phyloP scores from a whole-genome alignment of 2,888 invertebrate genomes.

The Koerneria pararmatus region DNA sequence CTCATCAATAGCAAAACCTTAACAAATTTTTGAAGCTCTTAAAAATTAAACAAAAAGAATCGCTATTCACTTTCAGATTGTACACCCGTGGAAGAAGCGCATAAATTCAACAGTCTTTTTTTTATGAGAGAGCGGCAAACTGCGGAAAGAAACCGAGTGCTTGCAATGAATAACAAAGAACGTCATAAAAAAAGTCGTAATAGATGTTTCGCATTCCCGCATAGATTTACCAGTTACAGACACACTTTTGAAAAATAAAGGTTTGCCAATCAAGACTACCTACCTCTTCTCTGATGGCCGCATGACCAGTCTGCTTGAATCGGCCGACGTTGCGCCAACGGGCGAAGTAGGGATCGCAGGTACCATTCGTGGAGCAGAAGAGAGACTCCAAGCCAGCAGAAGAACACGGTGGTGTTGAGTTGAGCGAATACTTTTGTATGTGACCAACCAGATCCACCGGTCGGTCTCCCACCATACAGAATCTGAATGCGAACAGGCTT shows the following conservation, averaged over 20 bases:
- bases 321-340: conserved; percentile 30
- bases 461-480: conserved; percentile 89
- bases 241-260: conserved; percentile 17
- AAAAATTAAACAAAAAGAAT: neutral
- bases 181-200: too few species aligned
- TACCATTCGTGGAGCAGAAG: conserved; percentile 69
- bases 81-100: too few species aligned
- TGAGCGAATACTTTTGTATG: conserved; percentile 28
- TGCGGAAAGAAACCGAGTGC: too few species aligned
- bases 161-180: too few species aligned
- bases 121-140: too few species aligned
- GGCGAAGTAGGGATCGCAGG: conserved; percentile 50
- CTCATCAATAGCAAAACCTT: too few species aligned
- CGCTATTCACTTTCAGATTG: too few species aligned
- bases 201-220: too few species aligned
- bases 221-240: too few species aligned
- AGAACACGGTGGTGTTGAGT: neutral
- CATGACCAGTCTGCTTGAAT: conserved; percentile 33
- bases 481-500: conserved; percentile 68
- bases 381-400: conserved; percentile 67
- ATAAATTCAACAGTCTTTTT: too few species aligned
- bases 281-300: conserved; percentile 39
- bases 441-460: conserved; percentile 66
- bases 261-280: conserved; percentile 15
- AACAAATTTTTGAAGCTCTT: conserved; percentile 2